phyloP scores from a whole-genome alignment of 2,113 vertebrate species.

The Xiphophorus couchianus region DNA sequence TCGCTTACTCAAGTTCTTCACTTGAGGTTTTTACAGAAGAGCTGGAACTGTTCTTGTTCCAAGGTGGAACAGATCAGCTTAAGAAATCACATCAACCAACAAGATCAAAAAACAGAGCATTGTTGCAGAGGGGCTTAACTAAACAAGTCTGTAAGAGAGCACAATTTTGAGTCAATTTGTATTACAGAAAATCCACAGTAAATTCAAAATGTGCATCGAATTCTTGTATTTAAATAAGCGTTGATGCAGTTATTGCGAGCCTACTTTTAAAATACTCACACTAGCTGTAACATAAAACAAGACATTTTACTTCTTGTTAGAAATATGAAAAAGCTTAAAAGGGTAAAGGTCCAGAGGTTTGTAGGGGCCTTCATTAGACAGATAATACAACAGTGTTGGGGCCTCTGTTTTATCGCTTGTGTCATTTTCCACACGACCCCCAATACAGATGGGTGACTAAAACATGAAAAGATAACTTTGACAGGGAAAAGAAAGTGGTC shows the following conservation, averaged over 20 bases:
- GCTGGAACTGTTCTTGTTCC: too few species aligned
- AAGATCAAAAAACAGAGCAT: too few species aligned
- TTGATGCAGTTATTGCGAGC: not conserved
- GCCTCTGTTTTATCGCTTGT: slow-evolving; percentile 33
- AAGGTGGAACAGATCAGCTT: too few species aligned
- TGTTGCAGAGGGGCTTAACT: too few species aligned
- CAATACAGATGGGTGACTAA: slow-evolving; percentile 46
- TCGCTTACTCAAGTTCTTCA: too few species aligned
- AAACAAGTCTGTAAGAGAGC: too few species aligned
- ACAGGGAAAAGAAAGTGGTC: slow-evolving; percentile 36
- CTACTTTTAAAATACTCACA: not conserved
- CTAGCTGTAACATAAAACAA: slow-evolving; percentile 4
- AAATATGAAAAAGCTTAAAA: slow-evolving; percentile 9
- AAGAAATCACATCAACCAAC: too few species aligned
- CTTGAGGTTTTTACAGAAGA: too few species aligned
- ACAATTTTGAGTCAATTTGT: too few species aligned
- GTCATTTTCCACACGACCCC: slow-evolving; percentile 40
- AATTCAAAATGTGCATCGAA: too few species aligned
- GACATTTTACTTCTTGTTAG: slow-evolving; percentile 8
- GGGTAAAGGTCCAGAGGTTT: slow-evolving; percentile 19
- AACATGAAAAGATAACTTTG: slow-evolving; percentile 65
- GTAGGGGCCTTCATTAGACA: slow-evolving; percentile 16
- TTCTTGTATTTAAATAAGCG: too few species aligned
- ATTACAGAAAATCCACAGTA: too few species aligned
- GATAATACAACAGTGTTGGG: slow-evolving; percentile 35